Conservation (phyloP, 2,888 invertebrate species). For the Thumatha senex region DNA sequence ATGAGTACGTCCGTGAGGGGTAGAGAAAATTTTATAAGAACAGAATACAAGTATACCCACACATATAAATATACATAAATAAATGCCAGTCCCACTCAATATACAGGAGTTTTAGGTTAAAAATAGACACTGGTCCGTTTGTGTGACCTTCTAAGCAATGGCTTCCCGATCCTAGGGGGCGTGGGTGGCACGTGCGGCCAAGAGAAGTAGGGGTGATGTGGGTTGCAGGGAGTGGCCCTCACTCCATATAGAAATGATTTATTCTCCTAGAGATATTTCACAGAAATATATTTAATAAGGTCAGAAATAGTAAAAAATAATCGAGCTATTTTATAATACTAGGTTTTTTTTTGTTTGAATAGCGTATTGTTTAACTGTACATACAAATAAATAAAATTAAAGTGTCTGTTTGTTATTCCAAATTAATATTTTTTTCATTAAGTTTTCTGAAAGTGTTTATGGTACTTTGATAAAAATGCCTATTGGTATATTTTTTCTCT, state of each 20-base stretch:
- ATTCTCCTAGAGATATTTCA: constrained; percentile 51
- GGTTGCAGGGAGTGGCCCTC: constrained; percentile 23
- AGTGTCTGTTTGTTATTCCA: no score
- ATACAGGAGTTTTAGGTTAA: constrained; percentile 49
- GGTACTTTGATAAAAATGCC: no score
- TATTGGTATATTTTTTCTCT: no score
- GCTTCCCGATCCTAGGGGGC: constrained; percentile 40
- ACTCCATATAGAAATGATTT: constrained; percentile 55
- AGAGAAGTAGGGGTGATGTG: constrained; percentile 9
- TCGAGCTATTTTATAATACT: not conserved
- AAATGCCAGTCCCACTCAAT: constrained; percentile 29
- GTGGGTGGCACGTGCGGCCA: constrained; percentile 22
- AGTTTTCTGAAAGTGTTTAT: no score
- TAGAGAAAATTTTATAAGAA: no score
- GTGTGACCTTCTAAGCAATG: constrained; percentile 50
- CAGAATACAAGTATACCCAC: no score
- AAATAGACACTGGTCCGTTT: constrained; percentile 54
- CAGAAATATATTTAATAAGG: constrained; percentile 52
- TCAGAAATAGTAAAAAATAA: constrained; percentile 21
- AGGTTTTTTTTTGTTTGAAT: not conserved
- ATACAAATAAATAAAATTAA: no score
- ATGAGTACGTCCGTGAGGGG: no score
- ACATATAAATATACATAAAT: no score
- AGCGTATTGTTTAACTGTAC: no score
- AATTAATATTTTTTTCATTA: no score